These are phyloP conservation scores for Laothoe populi DNA, from an alignment of 2,888 invertebrate genomes.

Conservation along the genomic window DNA sequence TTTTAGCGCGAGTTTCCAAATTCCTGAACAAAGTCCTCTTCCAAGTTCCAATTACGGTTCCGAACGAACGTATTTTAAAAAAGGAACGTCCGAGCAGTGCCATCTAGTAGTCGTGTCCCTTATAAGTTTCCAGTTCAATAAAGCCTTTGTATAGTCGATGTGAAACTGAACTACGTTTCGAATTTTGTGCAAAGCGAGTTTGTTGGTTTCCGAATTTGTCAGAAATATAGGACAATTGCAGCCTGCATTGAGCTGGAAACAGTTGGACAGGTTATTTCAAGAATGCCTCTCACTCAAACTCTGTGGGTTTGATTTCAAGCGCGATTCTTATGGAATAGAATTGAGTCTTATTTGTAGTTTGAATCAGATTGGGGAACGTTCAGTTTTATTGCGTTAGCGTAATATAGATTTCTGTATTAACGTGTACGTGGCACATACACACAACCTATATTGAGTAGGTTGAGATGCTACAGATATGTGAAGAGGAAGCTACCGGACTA, in stretches of 20 bases:
- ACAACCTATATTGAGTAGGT: too few relatives aligned
- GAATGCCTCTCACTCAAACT: background rate
- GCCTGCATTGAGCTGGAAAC: conserved; percentile 29
- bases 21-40: conserved; percentile 31
- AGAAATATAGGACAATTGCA: conserved; percentile 35
- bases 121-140: conserved; percentile 52
- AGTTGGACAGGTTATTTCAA: conserved; percentile 22
- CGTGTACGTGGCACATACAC: too few relatives aligned
- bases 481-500: too few relatives aligned
- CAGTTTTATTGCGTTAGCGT: background rate
- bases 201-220: conserved; percentile 44
- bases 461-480: too few relatives aligned
- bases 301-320: background rate
- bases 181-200: conserved; percentile 45
- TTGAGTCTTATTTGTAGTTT: conserved; percentile 5
- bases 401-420: too few relatives aligned
- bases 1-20: conserved; percentile 9
- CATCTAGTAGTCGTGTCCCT: conserved; percentile 33
- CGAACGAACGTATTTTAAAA: conserved; percentile 49
- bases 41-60: conserved; percentile 50
- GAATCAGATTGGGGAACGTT: conserved; percentile 11
- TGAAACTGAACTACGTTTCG: conserved; percentile 47
- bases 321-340: background rate
- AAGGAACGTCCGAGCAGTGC: conserved; percentile 40
- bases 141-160: conserved; percentile 45